A percentile compares a stretch with the other conserved stretches of the same genome.
Conservation (phyloP, 2,113 vertebrate genomes). For the Coregonus clupeaformis region DNA sequence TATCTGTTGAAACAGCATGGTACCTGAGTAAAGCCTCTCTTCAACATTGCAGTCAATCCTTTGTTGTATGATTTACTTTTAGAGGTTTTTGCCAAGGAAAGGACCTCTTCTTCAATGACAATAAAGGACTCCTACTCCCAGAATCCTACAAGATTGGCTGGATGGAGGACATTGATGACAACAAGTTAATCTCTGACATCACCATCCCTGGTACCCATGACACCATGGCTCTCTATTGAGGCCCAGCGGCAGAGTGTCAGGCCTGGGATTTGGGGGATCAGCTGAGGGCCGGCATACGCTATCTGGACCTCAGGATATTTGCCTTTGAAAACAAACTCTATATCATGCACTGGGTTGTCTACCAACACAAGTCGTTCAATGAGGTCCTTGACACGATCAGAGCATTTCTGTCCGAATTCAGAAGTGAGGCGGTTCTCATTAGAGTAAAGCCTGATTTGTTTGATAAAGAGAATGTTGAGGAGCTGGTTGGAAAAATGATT, state of each 20-base stretch:
- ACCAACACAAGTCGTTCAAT: slow-evolving; percentile 50
- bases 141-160: slow-evolving; percentile 58
- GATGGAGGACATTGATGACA: slow-evolving; percentile 68
- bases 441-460: slow-evolving; percentile 69
- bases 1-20: too few species aligned
- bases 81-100: slow-evolving; percentile 35
- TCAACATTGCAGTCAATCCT: too few species aligned
- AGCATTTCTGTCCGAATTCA: slow-evolving; percentile 45
- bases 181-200: slow-evolving; percentile 63
- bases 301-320: slow-evolving; percentile 70
- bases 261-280: slow-evolving; percentile 70
- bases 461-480: slow-evolving; percentile 40
- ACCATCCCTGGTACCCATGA: slow-evolving; percentile 78
- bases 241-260: slow-evolving; percentile 61
- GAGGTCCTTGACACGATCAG: slow-evolving; percentile 39
- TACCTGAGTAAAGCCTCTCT: too few species aligned
- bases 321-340: slow-evolving; percentile 58
- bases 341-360: slow-evolving; percentile 71
- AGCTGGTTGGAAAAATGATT: slow-evolving; percentile 53
- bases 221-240: slow-evolving; percentile 71
- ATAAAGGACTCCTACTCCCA: slow-evolving; percentile 40
- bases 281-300: slow-evolving; percentile 72
- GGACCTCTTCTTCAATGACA: slow-evolving; percentile 41
- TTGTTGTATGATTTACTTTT: neutral
- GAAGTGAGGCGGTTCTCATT: slow-evolving; percentile 60